Evolutionary conservation across 2,888 invertebrate species (phyloP), one percentile per base, ranked within the genome.

Genomic region (Hyles lineata): DNA sequence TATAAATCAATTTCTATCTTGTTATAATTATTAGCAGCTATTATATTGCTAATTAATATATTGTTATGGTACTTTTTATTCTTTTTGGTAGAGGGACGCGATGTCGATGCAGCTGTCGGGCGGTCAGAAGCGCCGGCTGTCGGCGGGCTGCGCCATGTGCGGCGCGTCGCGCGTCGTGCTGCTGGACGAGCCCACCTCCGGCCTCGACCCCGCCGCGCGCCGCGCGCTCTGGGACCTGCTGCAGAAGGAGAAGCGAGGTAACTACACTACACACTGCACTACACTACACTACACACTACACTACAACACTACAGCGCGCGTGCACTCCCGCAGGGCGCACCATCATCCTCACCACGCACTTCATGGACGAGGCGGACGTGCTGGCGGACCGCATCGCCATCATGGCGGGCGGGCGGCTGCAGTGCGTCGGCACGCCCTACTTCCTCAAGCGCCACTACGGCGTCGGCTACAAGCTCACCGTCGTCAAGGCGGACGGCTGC

Each of bases 91-190:
- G 95, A 89, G 92, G 72, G 86, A 97, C 83, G 94, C 95, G 8
- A 88, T 94, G 70, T 95, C 97, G 0, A 89, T 89, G 19, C 96
- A 96, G 8, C 91, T 99, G 74, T 99, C 99, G 0, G 98, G 99
- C n/a, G 99, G 99, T 7, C 98, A 98, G 96, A 98, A 98, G 91
- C 95, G 99, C 72, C 97, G 98, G 78, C 90, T 99, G 60, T 98
- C 98, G 4, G 96, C 99, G 29, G 98, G 97, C 35, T 97, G 98
- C 87, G 98, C 99, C 0, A 96, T 99, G 82, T 96, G 98, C 77
- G 98, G 98, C 0, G 96, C 97, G 74, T 97, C 98, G 19, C 96
- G 87, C 1, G 90, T 92, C 0, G 93, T 98, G 70, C 95, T 98
- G 76, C 92, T 98, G 78, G 98, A 98, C 85, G 98, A 98, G 85